phyloP scores from a whole-genome alignment of 2,113 vertebrate genomes.

The Suncus etruscus region DNA sequence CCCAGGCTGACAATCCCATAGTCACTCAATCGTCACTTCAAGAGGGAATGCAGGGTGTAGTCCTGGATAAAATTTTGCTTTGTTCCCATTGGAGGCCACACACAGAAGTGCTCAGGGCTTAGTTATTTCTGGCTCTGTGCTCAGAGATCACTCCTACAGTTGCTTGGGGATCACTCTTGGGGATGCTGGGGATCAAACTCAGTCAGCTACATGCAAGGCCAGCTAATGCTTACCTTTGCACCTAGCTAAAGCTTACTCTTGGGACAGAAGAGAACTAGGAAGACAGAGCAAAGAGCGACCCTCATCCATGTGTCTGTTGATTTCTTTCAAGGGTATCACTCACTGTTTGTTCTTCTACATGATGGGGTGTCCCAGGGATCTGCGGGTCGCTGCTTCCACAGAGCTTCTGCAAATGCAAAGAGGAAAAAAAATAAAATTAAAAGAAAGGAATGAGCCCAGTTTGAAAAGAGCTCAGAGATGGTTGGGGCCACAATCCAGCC shows the following conservation, averaged over 20 bases:
- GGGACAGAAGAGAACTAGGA: too few species aligned
- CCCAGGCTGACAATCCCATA: conserved; percentile 54
- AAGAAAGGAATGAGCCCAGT: neutral
- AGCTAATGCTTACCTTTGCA: too few species aligned
- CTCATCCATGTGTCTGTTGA: neutral
- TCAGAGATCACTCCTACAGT: too few species aligned
- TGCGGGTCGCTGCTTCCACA: conserved; percentile 81
- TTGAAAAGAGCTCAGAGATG: neutral
- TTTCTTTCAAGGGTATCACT: conserved; percentile 68
- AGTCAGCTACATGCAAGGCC: neutral
- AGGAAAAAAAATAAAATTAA: neutral
- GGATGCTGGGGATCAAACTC: too few species aligned
- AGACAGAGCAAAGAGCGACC: too few species aligned
- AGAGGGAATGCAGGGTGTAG: too few species aligned
- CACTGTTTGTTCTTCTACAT: conserved; percentile 86
- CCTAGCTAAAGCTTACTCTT: too few species aligned
- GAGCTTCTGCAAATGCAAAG: conserved; percentile 75
- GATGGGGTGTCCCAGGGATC: conserved; percentile 83
- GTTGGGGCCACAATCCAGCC: neutral
- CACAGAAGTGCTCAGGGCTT: too few species aligned
- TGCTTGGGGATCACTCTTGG: too few species aligned
- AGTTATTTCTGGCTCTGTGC: too few species aligned
- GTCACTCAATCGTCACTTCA: neutral
- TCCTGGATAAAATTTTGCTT: too few species aligned
- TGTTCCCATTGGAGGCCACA: too few species aligned